Conservation (phyloP, 2,888 invertebrate species). For the Mystacides longicornis region DNA sequence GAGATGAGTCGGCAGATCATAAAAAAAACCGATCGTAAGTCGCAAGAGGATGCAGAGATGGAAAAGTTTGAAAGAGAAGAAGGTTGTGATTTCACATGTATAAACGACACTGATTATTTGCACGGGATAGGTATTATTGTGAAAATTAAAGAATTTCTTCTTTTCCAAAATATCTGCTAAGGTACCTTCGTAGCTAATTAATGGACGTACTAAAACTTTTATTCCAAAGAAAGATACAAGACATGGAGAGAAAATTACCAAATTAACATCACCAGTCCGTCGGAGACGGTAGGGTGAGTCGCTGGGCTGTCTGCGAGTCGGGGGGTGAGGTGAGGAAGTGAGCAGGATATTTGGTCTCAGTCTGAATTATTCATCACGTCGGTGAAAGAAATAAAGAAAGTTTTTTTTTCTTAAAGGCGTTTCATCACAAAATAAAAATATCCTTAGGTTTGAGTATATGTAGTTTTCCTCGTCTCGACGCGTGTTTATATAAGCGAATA, state of each 20-base stretch:
- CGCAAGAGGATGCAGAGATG: too few relatives aligned
- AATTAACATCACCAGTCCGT: not conserved
- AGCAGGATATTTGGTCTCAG: not conserved
- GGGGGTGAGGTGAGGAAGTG: not conserved
- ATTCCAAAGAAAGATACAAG: not conserved
- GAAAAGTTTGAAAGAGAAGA: too few relatives aligned
- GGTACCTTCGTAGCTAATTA: not conserved
- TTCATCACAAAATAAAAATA: not conserved
- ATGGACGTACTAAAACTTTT: not conserved
- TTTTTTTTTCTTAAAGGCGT: not conserved
- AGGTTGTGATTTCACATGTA: too few relatives aligned
- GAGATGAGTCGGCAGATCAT: too few relatives aligned
- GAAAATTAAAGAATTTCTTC: too few relatives aligned
- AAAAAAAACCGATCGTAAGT: too few relatives aligned
- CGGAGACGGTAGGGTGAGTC: not conserved
- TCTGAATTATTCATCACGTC: not conserved
- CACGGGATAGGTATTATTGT: too few relatives aligned
- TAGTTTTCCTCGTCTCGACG: too few relatives aligned
- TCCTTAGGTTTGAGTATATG: too few relatives aligned
- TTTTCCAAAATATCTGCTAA: too few relatives aligned
- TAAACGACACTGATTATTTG: too few relatives aligned
- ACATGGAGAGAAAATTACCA: not conserved
- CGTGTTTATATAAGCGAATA: too few relatives aligned
- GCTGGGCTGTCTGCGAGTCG: not conserved
- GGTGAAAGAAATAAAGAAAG: not conserved